Base-by-base conservation (phyloP, 2,888 invertebrate species). In the Embidobia sp. region DNA sequence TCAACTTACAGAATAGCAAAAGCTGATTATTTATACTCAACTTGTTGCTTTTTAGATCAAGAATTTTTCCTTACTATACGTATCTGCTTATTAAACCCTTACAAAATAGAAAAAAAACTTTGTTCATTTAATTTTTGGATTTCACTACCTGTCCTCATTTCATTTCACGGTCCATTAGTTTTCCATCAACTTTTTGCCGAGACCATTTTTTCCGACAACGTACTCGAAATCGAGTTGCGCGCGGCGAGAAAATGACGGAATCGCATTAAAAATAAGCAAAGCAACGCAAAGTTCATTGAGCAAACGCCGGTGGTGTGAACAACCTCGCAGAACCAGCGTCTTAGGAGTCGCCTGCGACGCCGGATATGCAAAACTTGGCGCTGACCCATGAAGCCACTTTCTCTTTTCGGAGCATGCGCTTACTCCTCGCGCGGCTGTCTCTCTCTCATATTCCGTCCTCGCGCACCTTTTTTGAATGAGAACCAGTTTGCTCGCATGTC, bases 361-460 rank as follows among this genome's bases (percentile, higher is more conserved):
- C 70, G 78, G 59, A 70, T 78, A 74, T 78, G 77, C 78, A 79
- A 78, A 75, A 74, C 73, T 79, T 74, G 70, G 74, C 80, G 69
- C 57, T 78, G 78, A 79, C 77, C 77, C 67, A 59, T 64, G 53
- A 67, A 69, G 66, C 55, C 57, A 72, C 70, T 79, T 77, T 77
- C 61, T 75, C 67, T 67, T 67, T 73, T 77, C 61, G 46, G 49
- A 27, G 48, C 48, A 49, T 53, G 42, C 61, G 27, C 19, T 33
- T 53, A 29, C 46, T 49, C 13, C 15, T 27, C 31, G 35, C 49
- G 18, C 37, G 19, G 37, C 13, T 55, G 61, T 29, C 16, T 67
- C 66, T 37, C 42, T 27, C 40, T 69, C 29, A 10, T 40, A 35
- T 57, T 57, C 53, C 46, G 46, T 37, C 61, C 51, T 57, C 27